A percentile compares a stretch with the other conserved stretches of the same genome.
Conservation (phyloP, 2,888 invertebrate species). For the Scaptomyza caliginosa region DNA sequence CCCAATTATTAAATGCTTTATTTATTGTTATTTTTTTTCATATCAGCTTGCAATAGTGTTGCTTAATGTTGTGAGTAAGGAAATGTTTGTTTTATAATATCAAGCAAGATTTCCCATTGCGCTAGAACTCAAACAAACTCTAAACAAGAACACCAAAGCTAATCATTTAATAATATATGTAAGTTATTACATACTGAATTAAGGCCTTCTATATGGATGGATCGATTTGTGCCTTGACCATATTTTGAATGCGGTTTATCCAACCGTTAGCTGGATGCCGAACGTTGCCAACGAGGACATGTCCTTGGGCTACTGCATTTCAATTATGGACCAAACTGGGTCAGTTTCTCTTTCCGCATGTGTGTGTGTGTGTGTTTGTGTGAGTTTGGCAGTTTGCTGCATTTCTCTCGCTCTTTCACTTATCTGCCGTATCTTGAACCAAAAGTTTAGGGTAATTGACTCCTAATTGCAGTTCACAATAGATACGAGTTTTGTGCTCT, state of each 20-base stretch:
- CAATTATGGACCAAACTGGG: conserved; percentile 57
- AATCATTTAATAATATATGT: neutral
- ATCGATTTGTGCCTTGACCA: conserved; percentile 56
- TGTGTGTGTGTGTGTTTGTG: neutral
- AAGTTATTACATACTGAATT: conserved; percentile 1
- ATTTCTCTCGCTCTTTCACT: neutral
- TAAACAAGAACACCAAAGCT: neutral
- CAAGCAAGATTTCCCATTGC: neutral
- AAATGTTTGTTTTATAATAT: conserved; percentile 1
- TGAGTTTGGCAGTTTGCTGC: conserved; percentile 8
- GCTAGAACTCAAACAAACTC: neutral
- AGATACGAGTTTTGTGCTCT: no score
- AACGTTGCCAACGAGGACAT: conserved; percentile 55
- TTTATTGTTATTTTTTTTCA: neutral
- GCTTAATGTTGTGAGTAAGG: neutral
- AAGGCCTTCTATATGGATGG: conserved; percentile 10
- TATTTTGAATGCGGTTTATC: conserved; percentile 48
- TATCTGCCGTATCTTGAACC: conserved; percentile 14
- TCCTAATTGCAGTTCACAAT: conserved; percentile 27
- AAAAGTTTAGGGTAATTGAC: conserved; percentile 16
- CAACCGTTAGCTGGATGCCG: conserved; percentile 13
- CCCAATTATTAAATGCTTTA: conserved; percentile 18
- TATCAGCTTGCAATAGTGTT: neutral
- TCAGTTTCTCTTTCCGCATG: conserved; percentile 31
- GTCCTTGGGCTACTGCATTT: conserved; percentile 66